Percentiles rank a stretch among this genome's conserved stretches.
Conservation (phyloP, 2,113 vertebrate species). For the Phocoena phocoena region DNA sequence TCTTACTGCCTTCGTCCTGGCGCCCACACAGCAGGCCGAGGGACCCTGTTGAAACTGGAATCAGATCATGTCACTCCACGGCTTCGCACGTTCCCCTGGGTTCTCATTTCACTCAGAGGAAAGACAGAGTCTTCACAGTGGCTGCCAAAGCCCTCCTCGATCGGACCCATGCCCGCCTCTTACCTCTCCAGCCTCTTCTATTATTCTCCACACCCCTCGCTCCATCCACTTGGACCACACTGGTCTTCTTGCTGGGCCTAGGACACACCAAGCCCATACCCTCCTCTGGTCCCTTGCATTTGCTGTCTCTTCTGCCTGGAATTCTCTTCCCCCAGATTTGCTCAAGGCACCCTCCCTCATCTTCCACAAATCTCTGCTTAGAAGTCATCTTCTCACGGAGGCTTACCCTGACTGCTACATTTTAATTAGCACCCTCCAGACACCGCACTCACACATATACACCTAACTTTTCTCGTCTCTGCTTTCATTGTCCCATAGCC, state of each 20-base stretch:
- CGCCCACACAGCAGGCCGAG: neutral
- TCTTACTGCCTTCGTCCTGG: neutral
- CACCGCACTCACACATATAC: neutral
- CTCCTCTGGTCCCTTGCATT: neutral
- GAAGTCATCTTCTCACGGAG: neutral
- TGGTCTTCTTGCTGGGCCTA: neutral
- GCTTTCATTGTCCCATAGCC: neutral
- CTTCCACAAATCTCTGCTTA: neutral
- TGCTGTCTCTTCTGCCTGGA: neutral
- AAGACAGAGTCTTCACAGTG: neutral
- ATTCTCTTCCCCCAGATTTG: neutral
- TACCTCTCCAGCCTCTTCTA: neutral
- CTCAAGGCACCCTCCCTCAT: neutral
- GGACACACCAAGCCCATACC: neutral
- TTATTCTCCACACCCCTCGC: neutral
- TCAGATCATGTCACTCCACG: neutral
- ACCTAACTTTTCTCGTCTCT: neutral
- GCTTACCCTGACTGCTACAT: neutral
- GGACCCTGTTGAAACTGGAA: neutral
- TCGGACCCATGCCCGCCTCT: neutral
- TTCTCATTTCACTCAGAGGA: conserved; percentile 19
- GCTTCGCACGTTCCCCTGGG: neutral
- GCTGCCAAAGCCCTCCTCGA: neutral
- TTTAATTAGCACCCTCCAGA: neutral
- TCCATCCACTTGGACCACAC: neutral